phyloP scores from a whole-genome alignment of 2,888 invertebrate species.

The Caenorhabditis sp. region DNA sequence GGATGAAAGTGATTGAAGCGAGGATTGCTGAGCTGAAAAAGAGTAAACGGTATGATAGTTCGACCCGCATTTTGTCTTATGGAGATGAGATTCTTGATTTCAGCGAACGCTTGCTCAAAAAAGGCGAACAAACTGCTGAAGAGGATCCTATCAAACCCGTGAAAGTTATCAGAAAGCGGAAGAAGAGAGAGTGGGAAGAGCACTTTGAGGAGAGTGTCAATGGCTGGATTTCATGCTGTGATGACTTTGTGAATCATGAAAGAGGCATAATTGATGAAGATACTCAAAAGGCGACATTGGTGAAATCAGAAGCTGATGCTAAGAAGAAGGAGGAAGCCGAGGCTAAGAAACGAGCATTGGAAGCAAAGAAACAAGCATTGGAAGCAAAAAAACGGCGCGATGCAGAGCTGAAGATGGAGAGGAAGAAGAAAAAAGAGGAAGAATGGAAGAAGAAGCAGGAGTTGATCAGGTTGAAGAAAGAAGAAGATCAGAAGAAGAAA shows the following conservation, averaged over 20 bases:
- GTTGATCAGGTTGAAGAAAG: neutral
- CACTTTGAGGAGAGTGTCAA: neutral
- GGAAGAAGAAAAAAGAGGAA: neutral
- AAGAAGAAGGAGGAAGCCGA: neutral
- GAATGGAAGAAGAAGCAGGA: neutral
- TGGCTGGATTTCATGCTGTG: too few species aligned
- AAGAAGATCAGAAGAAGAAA: conserved; percentile 4
- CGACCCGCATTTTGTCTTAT: too few species aligned
- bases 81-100: too few species aligned
- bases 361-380: too few species aligned
- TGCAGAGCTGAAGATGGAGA: conserved; percentile 3
- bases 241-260: too few species aligned
- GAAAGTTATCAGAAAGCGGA: neutral
- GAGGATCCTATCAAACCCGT: neutral
- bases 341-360: neutral
- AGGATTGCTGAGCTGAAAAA: neutral
- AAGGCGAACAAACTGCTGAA: neutral
- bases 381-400: neutral
- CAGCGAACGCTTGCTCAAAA: too few species aligned
- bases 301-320: neutral
- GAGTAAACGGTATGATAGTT: neutral
- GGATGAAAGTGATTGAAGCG: neutral
- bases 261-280: too few species aligned
- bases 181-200: neutral
- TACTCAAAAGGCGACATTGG: too few species aligned